phyloP scores from a whole-genome alignment of 1,140 invertebrate species.

The Drosophila bifasciata region DNA sequence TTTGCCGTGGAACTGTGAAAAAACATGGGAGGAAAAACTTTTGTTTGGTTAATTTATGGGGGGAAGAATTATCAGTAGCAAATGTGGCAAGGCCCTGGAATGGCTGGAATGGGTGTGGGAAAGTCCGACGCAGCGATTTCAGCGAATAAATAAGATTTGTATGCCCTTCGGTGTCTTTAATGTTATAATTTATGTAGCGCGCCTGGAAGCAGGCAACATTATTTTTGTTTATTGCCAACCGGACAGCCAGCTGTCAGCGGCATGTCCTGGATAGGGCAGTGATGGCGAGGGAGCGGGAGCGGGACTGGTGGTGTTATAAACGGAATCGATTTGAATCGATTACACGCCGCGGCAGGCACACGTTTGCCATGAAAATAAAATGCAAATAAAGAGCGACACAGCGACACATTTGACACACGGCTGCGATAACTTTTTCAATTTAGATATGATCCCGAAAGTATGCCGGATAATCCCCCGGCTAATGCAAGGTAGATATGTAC shows the following conservation, averaged over 20 bases:
- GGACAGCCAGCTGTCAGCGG: constrained; percentile 61
- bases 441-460: constrained; percentile 53
- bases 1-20: no score
- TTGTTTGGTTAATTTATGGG: constrained; percentile 66
- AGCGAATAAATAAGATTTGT: constrained; percentile 63
- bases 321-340: constrained; percentile 51
- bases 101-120: constrained; percentile 4
- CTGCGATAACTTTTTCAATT: constrained; percentile 53
- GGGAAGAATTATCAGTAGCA: constrained; percentile 60
- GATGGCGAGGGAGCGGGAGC: background rate
- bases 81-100: constrained; percentile 4
- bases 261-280: background rate
- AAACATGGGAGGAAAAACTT: constrained; percentile 23
- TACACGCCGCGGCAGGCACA: constrained; percentile 27
- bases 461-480: constrained; percentile 35
- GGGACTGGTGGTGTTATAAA: constrained; percentile 1
- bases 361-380: constrained; percentile 54
- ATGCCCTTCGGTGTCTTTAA: constrained; percentile 62
- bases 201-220: constrained; percentile 55
- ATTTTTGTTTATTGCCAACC: constrained; percentile 66
- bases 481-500: constrained; percentile 21
- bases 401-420: constrained; percentile 49
- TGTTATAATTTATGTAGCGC: constrained; percentile 72
- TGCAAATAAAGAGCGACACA: constrained; percentile 50
- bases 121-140: constrained; percentile 71